Base-by-base conservation (phyloP, 2,888 invertebrate species). In the Xanthorhoe designata region DNA sequence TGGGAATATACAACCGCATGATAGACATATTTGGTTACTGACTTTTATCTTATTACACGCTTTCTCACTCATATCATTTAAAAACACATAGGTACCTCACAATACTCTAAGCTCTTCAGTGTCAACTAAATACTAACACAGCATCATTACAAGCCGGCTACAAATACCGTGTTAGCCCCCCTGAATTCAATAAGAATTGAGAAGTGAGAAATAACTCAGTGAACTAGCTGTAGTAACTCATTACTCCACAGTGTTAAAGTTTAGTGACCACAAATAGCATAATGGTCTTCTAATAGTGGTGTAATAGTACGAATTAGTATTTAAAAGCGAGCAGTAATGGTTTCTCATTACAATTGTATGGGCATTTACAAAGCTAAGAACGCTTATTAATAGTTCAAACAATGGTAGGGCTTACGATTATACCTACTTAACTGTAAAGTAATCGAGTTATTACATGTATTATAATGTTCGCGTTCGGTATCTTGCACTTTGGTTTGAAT, bases 291-390 rank as follows among this genome's bases (percentile, higher is more conserved):
- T 78, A 77, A 76, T 78, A 68, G 72, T 61, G 60, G 61, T 63
- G 63, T 78, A 75, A 75, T 76, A 74, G 57, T 61, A 59, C 51
- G 18, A 56, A 70, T 69, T 73, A 69, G 69, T 56, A 47, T 59
- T 61, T 68, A 61, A 64, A 54, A 45, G 64, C 67, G 56, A 45
- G 53, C 64, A 45, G 61, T 64, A 66, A 69, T 61, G 51, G 57
- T 68, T 74, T 61, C 74, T 72, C 69, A 76, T 70, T 77, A 66
- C 72, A 78, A 79, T 80, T 82, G 79, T 76, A 69, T 69, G 71
- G 69, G 56, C 65, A 79, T 85, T 85, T 81, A 83, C 78, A 86
- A 80, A 76, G 77, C 77, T 76, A 81, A 79, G 70, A 64, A 62
- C 58, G 68, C n/a, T 77, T 78, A 80, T 78, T 75, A 75, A 59